phyloP scores from a whole-genome alignment of 2,797 vertebrate species.

The Prunella strophiata region DNA sequence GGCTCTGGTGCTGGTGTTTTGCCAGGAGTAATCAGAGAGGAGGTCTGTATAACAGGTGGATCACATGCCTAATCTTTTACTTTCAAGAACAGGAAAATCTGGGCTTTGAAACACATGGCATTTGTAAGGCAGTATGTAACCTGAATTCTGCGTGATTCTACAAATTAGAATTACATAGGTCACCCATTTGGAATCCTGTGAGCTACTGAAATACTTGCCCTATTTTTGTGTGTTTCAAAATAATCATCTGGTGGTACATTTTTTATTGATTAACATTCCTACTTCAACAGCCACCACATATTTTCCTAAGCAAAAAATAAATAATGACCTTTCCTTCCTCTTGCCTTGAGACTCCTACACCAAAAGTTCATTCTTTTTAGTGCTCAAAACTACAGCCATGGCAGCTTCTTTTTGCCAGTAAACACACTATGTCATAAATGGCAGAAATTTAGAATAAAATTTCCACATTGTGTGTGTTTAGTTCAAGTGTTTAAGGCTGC shows the following conservation, averaged over 20 bases:
- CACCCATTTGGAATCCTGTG: neutral
- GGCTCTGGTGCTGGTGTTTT: conserved; percentile 50
- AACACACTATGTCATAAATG: neutral
- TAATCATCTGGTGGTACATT: neutral
- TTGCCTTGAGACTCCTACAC: neutral
- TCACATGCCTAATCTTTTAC: neutral
- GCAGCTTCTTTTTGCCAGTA: neutral
- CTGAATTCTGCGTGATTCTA: neutral
- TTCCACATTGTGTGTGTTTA: neutral
- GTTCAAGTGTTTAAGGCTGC: neutral
- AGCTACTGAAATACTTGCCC: neutral
- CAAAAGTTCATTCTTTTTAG: neutral
- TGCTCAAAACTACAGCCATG: neutral
- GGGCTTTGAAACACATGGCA: neutral
- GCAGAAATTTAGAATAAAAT: neutral
- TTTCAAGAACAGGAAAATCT: neutral
- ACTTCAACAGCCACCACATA: neutral
- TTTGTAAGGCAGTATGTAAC: neutral
- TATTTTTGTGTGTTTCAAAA: neutral
- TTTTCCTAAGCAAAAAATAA: neutral
- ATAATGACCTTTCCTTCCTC: neutral
- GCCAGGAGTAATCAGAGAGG: neutral
- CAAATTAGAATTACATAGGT: neutral
- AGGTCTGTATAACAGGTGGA: conserved; percentile 56
- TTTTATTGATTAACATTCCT: neutral